Percentiles rank a stretch among this genome's conserved stretches.
Conservation (phyloP, 2,113 vertebrate species). For the Rutilus rutilus region DNA sequence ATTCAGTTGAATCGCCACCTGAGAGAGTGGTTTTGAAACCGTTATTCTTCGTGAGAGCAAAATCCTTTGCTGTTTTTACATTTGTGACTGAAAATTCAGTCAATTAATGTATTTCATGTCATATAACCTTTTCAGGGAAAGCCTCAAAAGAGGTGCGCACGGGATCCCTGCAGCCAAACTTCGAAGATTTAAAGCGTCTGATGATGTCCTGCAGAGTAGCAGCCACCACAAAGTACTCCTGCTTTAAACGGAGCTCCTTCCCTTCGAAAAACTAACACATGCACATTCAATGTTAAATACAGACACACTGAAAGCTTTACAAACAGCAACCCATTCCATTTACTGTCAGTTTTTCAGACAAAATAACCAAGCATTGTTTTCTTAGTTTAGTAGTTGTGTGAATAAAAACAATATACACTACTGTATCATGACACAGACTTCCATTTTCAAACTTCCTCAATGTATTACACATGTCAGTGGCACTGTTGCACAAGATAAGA, state of each 20-base stretch:
- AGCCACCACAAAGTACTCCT: conserved; percentile 89
- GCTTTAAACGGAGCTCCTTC: conserved; percentile 87
- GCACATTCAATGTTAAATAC: background rate
- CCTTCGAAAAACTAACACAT: conserved; percentile 85
- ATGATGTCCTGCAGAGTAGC: conserved; percentile 89
- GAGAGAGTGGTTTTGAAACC: conserved; percentile 10
- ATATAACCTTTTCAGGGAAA: conserved; percentile 82
- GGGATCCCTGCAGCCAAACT: conserved; percentile 85
- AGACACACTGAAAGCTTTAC: background rate
- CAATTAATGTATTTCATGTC: too few species aligned
- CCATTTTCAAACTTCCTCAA: background rate
- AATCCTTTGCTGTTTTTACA: conserved; percentile 77
- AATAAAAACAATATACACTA: background rate
- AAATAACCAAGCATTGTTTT: background rate
- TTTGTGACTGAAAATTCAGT: too few species aligned
- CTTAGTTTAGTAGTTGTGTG: background rate
- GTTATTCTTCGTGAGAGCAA: background rate
- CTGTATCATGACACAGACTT: background rate
- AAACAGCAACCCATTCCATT: background rate
- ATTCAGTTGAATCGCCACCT: conserved; percentile 90
- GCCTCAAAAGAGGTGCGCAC: conserved; percentile 84
- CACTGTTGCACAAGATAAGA: background rate
- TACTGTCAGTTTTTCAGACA: background rate
- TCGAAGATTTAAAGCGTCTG: conserved; percentile 87
- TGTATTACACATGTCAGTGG: background rate